phyloP scores from a whole-genome alignment of 2,888 invertebrate genomes.

The Aphodius sticticus region DNA sequence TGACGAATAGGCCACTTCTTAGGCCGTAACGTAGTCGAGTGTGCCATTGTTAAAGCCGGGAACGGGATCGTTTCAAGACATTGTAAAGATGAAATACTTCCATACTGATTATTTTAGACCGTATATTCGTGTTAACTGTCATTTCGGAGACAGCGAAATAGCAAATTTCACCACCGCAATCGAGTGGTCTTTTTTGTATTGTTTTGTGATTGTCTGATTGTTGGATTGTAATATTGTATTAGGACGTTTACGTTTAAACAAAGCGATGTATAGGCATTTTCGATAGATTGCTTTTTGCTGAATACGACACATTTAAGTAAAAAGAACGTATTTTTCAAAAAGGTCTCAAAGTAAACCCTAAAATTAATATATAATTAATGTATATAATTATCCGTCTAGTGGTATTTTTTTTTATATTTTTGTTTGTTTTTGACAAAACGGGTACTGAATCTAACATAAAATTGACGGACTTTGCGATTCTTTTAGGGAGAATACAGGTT shows the following conservation, averaged over 20 bases:
- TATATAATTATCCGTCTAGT: too few species aligned
- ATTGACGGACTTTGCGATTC: too few species aligned
- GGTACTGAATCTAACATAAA: too few species aligned
- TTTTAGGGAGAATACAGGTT: too few species aligned
- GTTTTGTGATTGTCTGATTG: neutral
- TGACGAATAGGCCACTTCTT: neutral
- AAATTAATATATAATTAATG: too few species aligned
- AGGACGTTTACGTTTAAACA: neutral
- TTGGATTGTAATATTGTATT: neutral
- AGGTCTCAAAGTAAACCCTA: too few species aligned
- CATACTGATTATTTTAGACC: neutral
- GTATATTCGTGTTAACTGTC: neutral
- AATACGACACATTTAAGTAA: too few species aligned
- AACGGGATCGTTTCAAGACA: neutral
- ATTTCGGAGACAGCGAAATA: neutral
- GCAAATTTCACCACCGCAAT: neutral
- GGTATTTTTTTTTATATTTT: too few species aligned
- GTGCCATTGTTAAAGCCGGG: neutral
- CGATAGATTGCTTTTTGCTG: too few species aligned
- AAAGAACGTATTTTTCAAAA: too few species aligned
- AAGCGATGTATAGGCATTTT: neutral
- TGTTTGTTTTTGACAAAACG: too few species aligned
- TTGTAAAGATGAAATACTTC: neutral
- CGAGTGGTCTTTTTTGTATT: neutral
- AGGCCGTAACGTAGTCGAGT: neutral